These are phyloP conservation scores for Numenius phaeopus DNA, from an alignment of 2,797 vertebrate genomes.

Conservation along the genomic window DNA sequence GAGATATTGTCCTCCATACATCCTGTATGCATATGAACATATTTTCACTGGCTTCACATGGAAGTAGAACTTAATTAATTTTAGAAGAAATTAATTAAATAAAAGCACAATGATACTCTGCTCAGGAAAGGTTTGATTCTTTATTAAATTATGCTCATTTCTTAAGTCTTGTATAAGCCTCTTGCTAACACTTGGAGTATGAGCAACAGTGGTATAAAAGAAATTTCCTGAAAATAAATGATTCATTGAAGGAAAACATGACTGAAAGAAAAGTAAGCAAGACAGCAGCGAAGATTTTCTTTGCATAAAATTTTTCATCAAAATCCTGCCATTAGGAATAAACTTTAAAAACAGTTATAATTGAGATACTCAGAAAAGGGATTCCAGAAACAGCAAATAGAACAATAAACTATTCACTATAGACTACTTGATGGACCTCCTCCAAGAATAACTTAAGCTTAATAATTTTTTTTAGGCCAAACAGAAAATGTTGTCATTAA, in stretches of 20 bases:
- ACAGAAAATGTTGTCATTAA: neutral
- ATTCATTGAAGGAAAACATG: neutral
- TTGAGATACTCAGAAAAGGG: neutral
- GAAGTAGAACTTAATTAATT: neutral
- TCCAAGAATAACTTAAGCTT: neutral
- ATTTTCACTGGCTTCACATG: neutral
- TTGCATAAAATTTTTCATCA: neutral
- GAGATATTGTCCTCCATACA: neutral
- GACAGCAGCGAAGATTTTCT: neutral
- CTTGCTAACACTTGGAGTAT: neutral
- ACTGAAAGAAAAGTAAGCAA: neutral
- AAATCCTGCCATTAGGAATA: neutral
- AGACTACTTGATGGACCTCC: neutral
- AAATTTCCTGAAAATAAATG: neutral
- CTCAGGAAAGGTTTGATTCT: neutral
- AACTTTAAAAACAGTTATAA: neutral
- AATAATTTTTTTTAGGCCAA: neutral
- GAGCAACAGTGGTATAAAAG: neutral
- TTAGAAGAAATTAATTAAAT: neutral
- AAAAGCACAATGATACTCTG: neutral
- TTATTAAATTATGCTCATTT: neutral
- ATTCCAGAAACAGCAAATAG: neutral
- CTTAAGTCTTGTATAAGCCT: neutral
- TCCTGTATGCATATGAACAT: neutral
- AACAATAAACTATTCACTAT: neutral